These are phyloP conservation scores for Onthophagus taurus DNA, from an alignment of 1,140 invertebrate species.

Conservation along the genomic window DNA sequence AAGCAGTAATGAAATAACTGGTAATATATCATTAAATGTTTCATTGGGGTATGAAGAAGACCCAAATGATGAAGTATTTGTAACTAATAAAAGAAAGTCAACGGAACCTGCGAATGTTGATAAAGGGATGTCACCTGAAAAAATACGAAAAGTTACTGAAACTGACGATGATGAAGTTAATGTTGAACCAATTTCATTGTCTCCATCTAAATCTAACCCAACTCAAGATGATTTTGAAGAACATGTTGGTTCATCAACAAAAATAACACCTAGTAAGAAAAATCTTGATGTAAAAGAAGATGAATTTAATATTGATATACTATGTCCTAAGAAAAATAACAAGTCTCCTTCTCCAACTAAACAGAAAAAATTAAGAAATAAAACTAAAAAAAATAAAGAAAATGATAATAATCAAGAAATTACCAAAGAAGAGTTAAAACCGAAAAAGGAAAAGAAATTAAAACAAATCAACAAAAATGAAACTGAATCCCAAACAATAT, in stretches of 20 bases:
- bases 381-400: neutral
- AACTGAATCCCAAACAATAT: neutral
- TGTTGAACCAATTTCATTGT: neutral
- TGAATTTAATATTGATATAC: neutral
- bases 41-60: slow-evolving; percentile 15
- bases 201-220: neutral
- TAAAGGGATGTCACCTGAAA: neutral
- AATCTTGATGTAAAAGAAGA: neutral
- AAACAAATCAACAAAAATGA: neutral
- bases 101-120: neutral
- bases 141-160: neutral
- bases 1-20: slow-evolving; percentile 8
- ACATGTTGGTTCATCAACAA: neutral
- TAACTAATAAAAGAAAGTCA: no score
- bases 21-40: slow-evolving; percentile 20
- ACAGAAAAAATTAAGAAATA: neutral
- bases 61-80: slow-evolving; percentile 4
- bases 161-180: neutral
- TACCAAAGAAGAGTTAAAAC: neutral
- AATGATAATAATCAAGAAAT: neutral
- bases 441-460: neutral
- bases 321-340: no score
- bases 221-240: no score
- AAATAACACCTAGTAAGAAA: neutral
- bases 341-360: no score